These are phyloP conservation scores for Muraenolepis orangiensis DNA, from an alignment of 2,797 vertebrate genomes.

Conservation along the genomic window DNA sequence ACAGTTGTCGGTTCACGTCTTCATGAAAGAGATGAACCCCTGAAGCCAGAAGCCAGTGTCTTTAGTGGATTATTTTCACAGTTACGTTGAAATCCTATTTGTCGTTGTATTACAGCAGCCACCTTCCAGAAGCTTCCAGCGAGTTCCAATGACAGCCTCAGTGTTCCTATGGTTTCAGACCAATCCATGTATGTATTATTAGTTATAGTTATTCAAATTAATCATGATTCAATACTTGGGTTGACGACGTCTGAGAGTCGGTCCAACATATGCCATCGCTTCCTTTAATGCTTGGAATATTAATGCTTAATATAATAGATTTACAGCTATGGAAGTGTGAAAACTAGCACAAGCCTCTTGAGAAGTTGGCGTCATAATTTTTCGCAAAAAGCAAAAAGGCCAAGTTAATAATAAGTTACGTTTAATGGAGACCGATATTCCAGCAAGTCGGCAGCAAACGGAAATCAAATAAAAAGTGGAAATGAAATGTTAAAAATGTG, in stretches of 20 bases:
- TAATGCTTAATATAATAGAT: slow-evolving; percentile 30
- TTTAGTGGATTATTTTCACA: background rate
- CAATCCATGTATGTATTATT: slow-evolving; percentile 8
- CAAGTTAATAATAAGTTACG: background rate
- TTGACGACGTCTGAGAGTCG: background rate
- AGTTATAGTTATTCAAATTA: background rate
- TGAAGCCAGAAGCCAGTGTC: background rate
- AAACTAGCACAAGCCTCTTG: slow-evolving; percentile 16
- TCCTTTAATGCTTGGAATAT: slow-evolving; percentile 45
- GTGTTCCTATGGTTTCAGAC: background rate
- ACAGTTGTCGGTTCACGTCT: background rate
- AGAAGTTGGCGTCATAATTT: slow-evolving; percentile 5
- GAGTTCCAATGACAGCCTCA: slow-evolving; percentile 1
- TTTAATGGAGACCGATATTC: background rate
- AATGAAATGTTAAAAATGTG: background rate
- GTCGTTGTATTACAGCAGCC: slow-evolving; percentile 24
- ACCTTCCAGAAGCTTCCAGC: slow-evolving; percentile 31
- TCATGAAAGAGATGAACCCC: too few relatives aligned
- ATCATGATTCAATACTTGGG: background rate
- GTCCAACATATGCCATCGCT: slow-evolving; percentile 9
- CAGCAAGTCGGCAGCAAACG: background rate
- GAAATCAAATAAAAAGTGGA: background rate
- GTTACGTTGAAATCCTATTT: slow-evolving; percentile 49
- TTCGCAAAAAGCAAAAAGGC: background rate
- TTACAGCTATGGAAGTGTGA: slow-evolving; percentile 11